Evolutionary conservation across 2,888 invertebrate genomes (phyloP), one percentile per base, ranked within the genome.

Genomic region (Nomada fabriciana): DNA sequence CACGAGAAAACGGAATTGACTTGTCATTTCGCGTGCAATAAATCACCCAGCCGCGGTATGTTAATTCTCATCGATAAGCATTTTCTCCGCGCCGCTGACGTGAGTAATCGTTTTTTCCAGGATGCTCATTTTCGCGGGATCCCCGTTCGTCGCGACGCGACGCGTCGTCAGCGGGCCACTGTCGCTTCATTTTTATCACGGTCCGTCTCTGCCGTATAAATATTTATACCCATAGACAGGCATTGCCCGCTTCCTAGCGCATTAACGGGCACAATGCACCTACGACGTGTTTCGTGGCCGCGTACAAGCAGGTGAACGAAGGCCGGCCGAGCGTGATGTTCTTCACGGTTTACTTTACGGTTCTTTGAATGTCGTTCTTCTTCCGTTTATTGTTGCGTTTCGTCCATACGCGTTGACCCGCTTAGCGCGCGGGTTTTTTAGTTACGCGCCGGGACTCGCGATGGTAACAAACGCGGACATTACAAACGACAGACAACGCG

Each of bases 211-310:
- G 65, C 67, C 57, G 67, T 78, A 84, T 84, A 80, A 84, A 86
- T 86, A 86, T 86, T 86, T 80, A 79, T 82, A 75, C 47, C 50
- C 75, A 76, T 82, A 82, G 80, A 85, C 80, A 76, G 73, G 73
- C 75, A 83, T 79, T 85, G 82, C 74, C 68, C 71, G 83, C 78
- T 77, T 75, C 74, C 84, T 76, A 83, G 79, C 78, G 80, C 85
- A 85, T 87, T 88, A 84, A 80, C 85, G 74, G 82, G 81, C 83
- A 71, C 80, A 80, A 74, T 84, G 87, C 85, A 83, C 85, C 72
- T 88, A 79, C 64, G 78, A 18, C 69, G 60, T n/a, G 29, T 70
- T 78, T 86, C 77, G 76, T 80, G 79, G 55, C 18, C 70, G 72
- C 75, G 76, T 82, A 80, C 64, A 57, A 50, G 52, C 83, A 86